phyloP scores from a whole-genome alignment of 2,113 vertebrate genomes.

The Nibea albiflora region DNA sequence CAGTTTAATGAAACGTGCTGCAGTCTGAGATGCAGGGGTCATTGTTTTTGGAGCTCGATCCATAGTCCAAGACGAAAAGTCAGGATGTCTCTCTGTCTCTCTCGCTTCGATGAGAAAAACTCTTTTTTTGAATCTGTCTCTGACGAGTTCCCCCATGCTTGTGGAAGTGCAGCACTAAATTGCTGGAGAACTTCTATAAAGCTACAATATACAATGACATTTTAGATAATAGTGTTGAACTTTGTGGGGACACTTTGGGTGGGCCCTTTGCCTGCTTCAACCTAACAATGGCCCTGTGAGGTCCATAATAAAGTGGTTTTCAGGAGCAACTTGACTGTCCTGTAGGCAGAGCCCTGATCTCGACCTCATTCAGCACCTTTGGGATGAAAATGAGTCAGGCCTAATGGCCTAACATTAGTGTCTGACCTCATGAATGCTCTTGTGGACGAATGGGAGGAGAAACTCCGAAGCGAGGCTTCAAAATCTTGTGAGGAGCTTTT shows the following conservation, averaged over 20 bases:
- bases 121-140: not conserved
- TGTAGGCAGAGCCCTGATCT: not conserved
- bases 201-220: not conserved
- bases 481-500: too few relatives aligned
- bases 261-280: not conserved
- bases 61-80: not conserved
- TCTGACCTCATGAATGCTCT: not conserved
- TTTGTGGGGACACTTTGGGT: not conserved
- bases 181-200: not conserved
- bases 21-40: not conserved
- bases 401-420: not conserved
- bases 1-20: not conserved
- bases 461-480: not conserved
- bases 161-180: not conserved
- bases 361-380: not conserved
- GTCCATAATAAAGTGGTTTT: not conserved
- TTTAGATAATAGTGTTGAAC: not conserved
- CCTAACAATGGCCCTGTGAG: not conserved
- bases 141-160: not conserved
- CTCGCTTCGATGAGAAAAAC: not conserved
- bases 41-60: not conserved
- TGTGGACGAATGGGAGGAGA: not conserved
- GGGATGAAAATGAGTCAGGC: not conserved
- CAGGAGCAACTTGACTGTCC: not conserved
- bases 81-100: too few relatives aligned